Evolutionary conservation across 1,140 invertebrate genomes (phyloP), one percentile per base, ranked within the genome.

Genomic region (Apolygus lucorum): DNA sequence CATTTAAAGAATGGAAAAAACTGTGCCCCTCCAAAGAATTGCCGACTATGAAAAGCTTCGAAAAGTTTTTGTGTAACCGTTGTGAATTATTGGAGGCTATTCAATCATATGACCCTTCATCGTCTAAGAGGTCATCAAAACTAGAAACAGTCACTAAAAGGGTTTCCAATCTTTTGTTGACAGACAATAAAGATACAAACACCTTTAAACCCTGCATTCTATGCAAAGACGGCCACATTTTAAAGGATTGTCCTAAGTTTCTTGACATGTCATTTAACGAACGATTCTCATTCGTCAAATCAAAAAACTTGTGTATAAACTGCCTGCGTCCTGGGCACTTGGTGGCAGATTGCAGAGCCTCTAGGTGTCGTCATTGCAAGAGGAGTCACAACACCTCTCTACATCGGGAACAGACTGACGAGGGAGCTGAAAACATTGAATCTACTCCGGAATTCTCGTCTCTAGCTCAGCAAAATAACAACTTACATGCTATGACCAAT

Each of bases 51-150:
- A n/a, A n/a, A n/a, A n/a, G n/a, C n/a, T n/a, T n/a, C n/a, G n/a
- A n/a, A n/a, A n/a, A n/a, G n/a, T n/a, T n/a, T n/a, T n/a, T n/a
- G n/a, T n/a, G n/a, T n/a, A n/a, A n/a, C n/a, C n/a, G n/a, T n/a
- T n/a, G n/a, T n/a, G n/a, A n/a, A n/a, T n/a, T n/a, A 49, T 49
- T 49, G 42, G 42, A 49, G n/a, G 42, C 42, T 49, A 49, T 49
- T n/a, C 11, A n/a, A 11, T 49, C 42, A n/a, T n/a, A 49, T 11
- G 42, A n/a, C 42, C n/a, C n/a, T n/a, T n/a, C n/a, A n/a, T n/a
- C n/a, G n/a, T n/a, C n/a, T n/a, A n/a, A n/a, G n/a, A n/a, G n/a
- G n/a, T n/a, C n/a, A n/a, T n/a, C n/a, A n/a, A n/a, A n/a, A n/a
- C n/a, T n/a, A n/a, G n/a, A n/a, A n/a, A n/a, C n/a, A n/a, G n/a